phyloP scores from a whole-genome alignment of 2,888 invertebrate species.

The Scaptomyza tumidula region DNA sequence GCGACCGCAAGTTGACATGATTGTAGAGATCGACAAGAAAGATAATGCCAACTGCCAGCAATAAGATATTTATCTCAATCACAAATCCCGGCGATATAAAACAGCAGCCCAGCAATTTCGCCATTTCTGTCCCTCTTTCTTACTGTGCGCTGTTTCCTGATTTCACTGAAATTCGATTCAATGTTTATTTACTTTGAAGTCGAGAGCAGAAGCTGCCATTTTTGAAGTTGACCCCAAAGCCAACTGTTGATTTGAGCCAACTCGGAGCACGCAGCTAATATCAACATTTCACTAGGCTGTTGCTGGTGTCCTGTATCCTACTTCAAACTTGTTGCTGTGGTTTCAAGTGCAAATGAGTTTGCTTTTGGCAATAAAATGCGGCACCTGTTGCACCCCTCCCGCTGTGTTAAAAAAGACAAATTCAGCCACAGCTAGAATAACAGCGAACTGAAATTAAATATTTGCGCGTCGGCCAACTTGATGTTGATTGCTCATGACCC shows the following conservation, averaged over 20 bases:
- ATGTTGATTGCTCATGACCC: conserved; percentile 58
- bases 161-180: conserved; percentile 34
- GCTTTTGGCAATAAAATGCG: conserved; percentile 60
- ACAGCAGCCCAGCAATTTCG: neutral
- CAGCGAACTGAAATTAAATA: conserved; percentile 64
- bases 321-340: conserved; percentile 55
- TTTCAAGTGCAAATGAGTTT: conserved; percentile 73
- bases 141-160: neutral
- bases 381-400: conserved; percentile 59
- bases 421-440: conserved; percentile 52
- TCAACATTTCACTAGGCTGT: conserved; percentile 57
- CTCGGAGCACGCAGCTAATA: conserved; percentile 50
- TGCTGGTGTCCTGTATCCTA: conserved; percentile 15
- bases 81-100: conserved; percentile 38
- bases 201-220: conserved; percentile 16
- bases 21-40: conserved; percentile 46
- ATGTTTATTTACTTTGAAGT: conserved; percentile 67
- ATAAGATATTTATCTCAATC: conserved; percentile 47
- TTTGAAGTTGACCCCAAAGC: conserved; percentile 54
- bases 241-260: conserved; percentile 52
- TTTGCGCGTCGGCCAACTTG: conserved; percentile 57
- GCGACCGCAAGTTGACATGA: conserved; percentile 15
- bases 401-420: conserved; percentile 10
- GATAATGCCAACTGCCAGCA: conserved; percentile 43
- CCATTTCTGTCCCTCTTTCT: conserved; percentile 13